phyloP scores from a whole-genome alignment of 2,113 vertebrate genomes.

The Sinocyclocheilus grahami region DNA sequence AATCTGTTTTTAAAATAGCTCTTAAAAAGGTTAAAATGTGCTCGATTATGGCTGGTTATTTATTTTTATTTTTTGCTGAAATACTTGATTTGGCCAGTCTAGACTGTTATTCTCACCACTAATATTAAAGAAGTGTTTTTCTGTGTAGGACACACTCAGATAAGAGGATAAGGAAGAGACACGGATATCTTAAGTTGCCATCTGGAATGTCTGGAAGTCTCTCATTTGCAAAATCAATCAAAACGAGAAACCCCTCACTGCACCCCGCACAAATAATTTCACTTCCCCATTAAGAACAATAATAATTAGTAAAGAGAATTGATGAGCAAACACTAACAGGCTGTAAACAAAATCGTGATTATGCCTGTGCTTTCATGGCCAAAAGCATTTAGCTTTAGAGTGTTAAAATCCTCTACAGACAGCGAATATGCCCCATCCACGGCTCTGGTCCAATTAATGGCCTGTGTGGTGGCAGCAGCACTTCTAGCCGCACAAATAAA shows the following conservation, averaged over 20 bases:
- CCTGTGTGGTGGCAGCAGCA: constrained; percentile 4
- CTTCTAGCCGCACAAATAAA: constrained; percentile 15
- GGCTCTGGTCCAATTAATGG: constrained; percentile 12
- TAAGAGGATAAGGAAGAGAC: background rate
- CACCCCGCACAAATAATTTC: background rate
- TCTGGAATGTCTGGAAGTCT: constrained; percentile 18
- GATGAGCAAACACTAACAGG: background rate
- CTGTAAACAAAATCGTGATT: constrained; percentile 15
- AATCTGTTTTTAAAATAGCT: background rate
- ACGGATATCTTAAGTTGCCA: constrained; percentile 6
- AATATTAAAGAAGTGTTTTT: background rate
- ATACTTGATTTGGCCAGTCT: background rate
- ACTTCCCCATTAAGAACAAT: background rate
- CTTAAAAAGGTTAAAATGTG: background rate
- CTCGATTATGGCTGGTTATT: background rate
- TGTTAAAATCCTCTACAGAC: constrained; percentile 14
- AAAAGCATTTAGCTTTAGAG: background rate
- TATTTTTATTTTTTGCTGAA: background rate
- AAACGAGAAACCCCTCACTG: background rate
- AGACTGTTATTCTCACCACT: background rate
- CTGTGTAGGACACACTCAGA: background rate
- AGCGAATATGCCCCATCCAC: background rate
- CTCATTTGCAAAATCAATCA: background rate
- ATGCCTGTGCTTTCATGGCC: background rate
- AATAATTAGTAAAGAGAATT: constrained; percentile 7